These are phyloP conservation scores for Dione juno DNA, from an alignment of 2,888 invertebrate species.

Conservation along the genomic window DNA sequence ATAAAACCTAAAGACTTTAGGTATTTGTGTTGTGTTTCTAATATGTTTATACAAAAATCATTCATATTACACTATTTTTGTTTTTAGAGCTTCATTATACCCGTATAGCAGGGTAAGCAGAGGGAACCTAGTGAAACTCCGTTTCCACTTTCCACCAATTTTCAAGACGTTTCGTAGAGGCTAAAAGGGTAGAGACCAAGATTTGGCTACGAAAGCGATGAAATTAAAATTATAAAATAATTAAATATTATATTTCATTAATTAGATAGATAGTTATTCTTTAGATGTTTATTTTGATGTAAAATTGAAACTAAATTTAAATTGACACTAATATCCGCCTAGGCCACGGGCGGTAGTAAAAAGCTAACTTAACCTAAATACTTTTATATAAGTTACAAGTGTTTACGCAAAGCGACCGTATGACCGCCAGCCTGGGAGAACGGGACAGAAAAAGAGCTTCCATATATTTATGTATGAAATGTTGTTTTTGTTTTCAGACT, in stretches of 20 bases:
- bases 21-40: too few relatives aligned
- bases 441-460: neutral
- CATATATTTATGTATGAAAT: neutral
- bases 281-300: neutral
- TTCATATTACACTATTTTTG: too few relatives aligned
- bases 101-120: too few relatives aligned
- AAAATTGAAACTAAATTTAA: slow-evolving; percentile 5
- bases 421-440: slow-evolving; percentile 29
- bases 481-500: neutral
- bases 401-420: slow-evolving; percentile 32
- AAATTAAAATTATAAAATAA: too few relatives aligned
- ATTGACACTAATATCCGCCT: slow-evolving; percentile 12
- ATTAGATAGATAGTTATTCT: neutral
- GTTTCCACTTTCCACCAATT: too few relatives aligned
- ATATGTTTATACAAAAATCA: too few relatives aligned
- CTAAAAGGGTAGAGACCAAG: too few relatives aligned
- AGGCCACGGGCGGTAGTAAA: slow-evolving; percentile 35
- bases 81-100: too few relatives aligned
- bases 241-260: too few relatives aligned
- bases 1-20: neutral
- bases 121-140: too few relatives aligned
- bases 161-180: too few relatives aligned
- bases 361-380: slow-evolving; percentile 41
- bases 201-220: too few relatives aligned
- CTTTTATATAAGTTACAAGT: slow-evolving; percentile 31